A percentile compares a stretch with the other conserved stretches of the same genome.
phyloP scores from a whole-genome alignment of 2,797 vertebrate genomes.

The Anomalospiza imberbis region DNA sequence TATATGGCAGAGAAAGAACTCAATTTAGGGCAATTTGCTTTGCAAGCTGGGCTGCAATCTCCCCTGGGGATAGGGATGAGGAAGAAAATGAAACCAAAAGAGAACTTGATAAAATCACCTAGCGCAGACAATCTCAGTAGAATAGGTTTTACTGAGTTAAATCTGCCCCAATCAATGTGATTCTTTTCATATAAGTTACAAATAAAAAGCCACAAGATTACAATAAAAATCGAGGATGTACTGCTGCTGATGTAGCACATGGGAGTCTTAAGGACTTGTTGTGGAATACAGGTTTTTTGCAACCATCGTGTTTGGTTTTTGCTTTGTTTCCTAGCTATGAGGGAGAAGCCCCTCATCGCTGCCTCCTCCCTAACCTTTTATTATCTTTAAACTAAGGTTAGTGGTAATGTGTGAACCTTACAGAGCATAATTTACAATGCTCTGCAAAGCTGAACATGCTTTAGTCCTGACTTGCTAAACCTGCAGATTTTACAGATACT shows the following conservation, averaged over 20 bases:
- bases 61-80: constrained; percentile 92
- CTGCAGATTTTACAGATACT: neutral
- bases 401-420: neutral
- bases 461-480: constrained; percentile 33
- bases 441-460: neutral
- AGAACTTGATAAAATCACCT: constrained; percentile 96
- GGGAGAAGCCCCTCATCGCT: neutral
- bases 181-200: constrained; percentile 96
- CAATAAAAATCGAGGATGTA: constrained; percentile 85
- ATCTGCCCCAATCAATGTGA: constrained; percentile 96
- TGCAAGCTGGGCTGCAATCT: constrained; percentile 90
- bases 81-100: constrained; percentile 98
- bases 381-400: constrained; percentile 45
- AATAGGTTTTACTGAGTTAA: constrained; percentile 98
- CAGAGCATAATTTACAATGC: constrained; percentile 49
- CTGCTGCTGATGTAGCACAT: constrained; percentile 72
- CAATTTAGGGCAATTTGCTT: constrained; percentile 99
- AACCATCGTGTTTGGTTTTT: constrained; percentile 66
- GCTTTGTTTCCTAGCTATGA: constrained; percentile 46
- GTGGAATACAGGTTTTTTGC: constrained; percentile 71
- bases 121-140: constrained; percentile 90
- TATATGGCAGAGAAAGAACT: constrained; percentile 95
- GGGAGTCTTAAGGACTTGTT: constrained; percentile 76
- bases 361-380: constrained; percentile 23
- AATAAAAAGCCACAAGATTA: constrained; percentile 96